A percentile compares a stretch with the other conserved stretches of the same genome.
These are phyloP conservation scores for Schizothorax lantsangensis DNA, from an alignment of 2,797 vertebrate species.

Conservation along the genomic window DNA sequence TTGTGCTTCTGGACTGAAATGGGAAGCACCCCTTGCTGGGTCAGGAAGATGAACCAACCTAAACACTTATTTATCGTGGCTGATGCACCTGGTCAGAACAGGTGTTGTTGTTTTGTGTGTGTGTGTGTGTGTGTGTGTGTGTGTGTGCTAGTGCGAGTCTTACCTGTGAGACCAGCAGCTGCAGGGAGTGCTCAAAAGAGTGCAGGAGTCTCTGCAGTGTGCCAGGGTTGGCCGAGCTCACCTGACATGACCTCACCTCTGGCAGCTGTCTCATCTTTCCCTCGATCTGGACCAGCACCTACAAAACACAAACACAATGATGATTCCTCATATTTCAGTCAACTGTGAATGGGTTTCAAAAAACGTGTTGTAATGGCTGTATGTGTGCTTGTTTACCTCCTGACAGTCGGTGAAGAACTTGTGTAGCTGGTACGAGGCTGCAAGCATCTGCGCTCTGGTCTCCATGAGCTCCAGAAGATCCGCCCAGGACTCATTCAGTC, in stretches of 20 bases:
- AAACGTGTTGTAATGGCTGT: not conserved
- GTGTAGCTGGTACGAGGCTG: conserved; percentile 90
- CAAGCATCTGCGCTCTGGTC: conserved; percentile 91
- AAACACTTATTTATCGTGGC: conserved; percentile 25
- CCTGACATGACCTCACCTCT: conserved; percentile 85
- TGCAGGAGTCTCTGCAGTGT: conserved; percentile 88
- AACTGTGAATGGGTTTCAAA: not conserved
- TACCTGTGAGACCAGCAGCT: conserved; percentile 89
- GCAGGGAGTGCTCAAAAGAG: conserved; percentile 91
- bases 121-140: too few species aligned
- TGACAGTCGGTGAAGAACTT: conserved; percentile 90
- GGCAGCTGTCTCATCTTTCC: conserved; percentile 90
- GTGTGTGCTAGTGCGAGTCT: conserved; percentile 50
- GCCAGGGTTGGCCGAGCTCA: conserved; percentile 83
- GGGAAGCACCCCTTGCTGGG: conserved; percentile 21
- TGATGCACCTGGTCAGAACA: conserved; percentile 48
- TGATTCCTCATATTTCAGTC: not conserved
- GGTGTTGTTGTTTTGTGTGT: conserved; percentile 32
- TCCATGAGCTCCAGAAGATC: conserved; percentile 95
- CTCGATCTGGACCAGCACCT: conserved; percentile 89
- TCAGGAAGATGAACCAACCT: conserved; percentile 24
- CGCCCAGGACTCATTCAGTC: conserved; percentile 93
- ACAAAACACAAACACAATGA: conserved; percentile 49
- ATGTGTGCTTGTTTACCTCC: conserved; percentile 72
- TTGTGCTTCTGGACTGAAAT: not conserved